Conservation (phyloP, 1,140 invertebrate species). For the Chlorops oryzae region DNA sequence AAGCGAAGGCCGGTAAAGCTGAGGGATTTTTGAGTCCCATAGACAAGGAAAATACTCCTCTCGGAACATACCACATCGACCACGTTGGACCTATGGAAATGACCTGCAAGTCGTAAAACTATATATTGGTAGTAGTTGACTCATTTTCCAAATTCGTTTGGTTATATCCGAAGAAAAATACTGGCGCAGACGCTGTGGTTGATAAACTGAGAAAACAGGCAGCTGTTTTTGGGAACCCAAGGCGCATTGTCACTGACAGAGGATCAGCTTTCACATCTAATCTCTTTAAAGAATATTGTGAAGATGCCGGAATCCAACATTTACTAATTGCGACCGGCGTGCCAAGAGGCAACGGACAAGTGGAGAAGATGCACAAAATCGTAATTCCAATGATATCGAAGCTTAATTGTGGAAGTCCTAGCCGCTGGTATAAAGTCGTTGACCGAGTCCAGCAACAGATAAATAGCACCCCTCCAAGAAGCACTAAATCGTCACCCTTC, state of each 20-base stretch:
- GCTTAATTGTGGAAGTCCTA: constrained; percentile 21
- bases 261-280: too few relatives aligned
- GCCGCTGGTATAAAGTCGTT: constrained; percentile 35
- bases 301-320: too few relatives aligned
- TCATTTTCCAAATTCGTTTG: constrained; percentile 46
- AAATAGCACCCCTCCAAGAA: constrained; percentile 37
- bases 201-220: too few relatives aligned
- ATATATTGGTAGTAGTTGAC: constrained; percentile 18
- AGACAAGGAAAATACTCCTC: constrained; percentile 25
- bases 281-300: too few relatives aligned
- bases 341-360: constrained; percentile 33
- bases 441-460: constrained; percentile 26
- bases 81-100: constrained; percentile 33
- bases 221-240: too few relatives aligned
- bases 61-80: constrained; percentile 20
- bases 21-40: constrained; percentile 38
- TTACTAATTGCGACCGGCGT: constrained; percentile 36
- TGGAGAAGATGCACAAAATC: constrained; percentile 30
- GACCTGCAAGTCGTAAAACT: not conserved
- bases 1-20: constrained; percentile 36
- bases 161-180: constrained; percentile 27
- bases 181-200: too few relatives aligned
- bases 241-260: too few relatives aligned
- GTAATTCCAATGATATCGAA: constrained; percentile 33
- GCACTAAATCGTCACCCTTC: constrained; percentile 35